Percentiles rank a stretch among this genome's conserved stretches.
Conservation (phyloP, 2,888 invertebrate genomes). For the Apodemia hepburni region DNA sequence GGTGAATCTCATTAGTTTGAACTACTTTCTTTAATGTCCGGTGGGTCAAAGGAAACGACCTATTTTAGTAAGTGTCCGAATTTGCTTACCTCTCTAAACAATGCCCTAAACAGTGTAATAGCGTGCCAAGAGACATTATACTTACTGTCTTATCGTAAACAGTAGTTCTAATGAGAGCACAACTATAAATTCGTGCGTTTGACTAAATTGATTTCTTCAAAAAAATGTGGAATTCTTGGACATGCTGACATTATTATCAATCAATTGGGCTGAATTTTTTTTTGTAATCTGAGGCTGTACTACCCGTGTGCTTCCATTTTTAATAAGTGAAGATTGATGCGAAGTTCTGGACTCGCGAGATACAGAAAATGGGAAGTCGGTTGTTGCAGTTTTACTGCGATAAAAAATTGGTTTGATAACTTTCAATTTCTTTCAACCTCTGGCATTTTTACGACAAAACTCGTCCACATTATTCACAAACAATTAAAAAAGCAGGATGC, state of each 20-base stretch:
- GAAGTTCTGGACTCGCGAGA: too few species aligned
- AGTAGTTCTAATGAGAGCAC: background rate
- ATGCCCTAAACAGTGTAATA: conserved; percentile 12
- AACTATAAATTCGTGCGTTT: background rate
- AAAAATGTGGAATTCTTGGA: background rate
- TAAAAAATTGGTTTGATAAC: too few species aligned
- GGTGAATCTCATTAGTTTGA: conserved; percentile 62
- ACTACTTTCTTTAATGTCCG: conserved; percentile 45
- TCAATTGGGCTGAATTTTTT: too few species aligned
- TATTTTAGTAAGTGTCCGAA: conserved; percentile 25
- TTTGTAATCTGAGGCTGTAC: too few species aligned
- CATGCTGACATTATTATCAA: too few species aligned
- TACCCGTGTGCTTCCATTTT: too few species aligned
- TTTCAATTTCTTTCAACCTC: too few species aligned
- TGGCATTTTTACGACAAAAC: too few species aligned
- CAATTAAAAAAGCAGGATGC: background rate
- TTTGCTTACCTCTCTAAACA: conserved; percentile 7
- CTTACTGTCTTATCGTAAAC: conserved; percentile 7
- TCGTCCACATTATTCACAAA: background rate
- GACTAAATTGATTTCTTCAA: background rate
- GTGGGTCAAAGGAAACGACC: conserved; percentile 29
- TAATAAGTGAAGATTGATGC: too few species aligned
- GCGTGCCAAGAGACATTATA: conserved; percentile 11
- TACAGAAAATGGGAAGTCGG: too few species aligned
- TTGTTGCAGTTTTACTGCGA: too few species aligned